These are phyloP conservation scores for Aethina tumida DNA, from an alignment of 1,140 invertebrate species.

Conservation along the genomic window DNA sequence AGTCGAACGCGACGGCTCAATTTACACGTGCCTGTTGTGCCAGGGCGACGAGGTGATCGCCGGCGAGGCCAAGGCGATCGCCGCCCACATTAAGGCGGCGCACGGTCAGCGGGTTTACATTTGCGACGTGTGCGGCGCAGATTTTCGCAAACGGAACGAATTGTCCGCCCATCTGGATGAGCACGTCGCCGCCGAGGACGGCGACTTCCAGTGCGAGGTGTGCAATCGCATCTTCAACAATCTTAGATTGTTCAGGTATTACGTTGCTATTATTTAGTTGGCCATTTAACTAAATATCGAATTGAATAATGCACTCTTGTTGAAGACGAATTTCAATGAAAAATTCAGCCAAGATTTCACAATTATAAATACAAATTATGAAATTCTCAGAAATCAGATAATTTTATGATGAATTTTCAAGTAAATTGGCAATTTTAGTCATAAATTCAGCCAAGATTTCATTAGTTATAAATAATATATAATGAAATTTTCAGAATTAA, in stretches of 20 bases:
- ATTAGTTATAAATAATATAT: too few relatives aligned
- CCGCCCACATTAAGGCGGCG: conserved; percentile 45
- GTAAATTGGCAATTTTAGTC: too few relatives aligned
- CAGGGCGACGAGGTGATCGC: conserved; percentile 36
- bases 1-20: conserved; percentile 36
- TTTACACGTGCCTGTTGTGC: conserved; percentile 52
- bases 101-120: conserved; percentile 58
- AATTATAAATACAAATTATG: too few relatives aligned
- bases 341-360: too few relatives aligned
- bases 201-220: conserved; percentile 54
- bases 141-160: conserved; percentile 51
- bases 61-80: conserved; percentile 48
- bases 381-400: too few relatives aligned
- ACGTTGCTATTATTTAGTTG: too few relatives aligned
- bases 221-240: conserved; percentile 55
- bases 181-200: conserved; percentile 48
- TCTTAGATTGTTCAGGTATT: conserved; percentile 46
- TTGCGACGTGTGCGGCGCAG: conserved; percentile 58
- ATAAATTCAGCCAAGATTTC: too few relatives aligned
- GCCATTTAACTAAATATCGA: too few relatives aligned
- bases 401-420: too few relatives aligned
- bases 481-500: too few relatives aligned
- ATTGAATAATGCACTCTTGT: too few relatives aligned
- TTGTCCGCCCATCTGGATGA: conserved; percentile 54
- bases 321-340: too few relatives aligned